A percentile compares a stretch with the other conserved stretches of the same genome.
Conservation (phyloP, 1,140 invertebrate species). For the Formica exsecta region DNA sequence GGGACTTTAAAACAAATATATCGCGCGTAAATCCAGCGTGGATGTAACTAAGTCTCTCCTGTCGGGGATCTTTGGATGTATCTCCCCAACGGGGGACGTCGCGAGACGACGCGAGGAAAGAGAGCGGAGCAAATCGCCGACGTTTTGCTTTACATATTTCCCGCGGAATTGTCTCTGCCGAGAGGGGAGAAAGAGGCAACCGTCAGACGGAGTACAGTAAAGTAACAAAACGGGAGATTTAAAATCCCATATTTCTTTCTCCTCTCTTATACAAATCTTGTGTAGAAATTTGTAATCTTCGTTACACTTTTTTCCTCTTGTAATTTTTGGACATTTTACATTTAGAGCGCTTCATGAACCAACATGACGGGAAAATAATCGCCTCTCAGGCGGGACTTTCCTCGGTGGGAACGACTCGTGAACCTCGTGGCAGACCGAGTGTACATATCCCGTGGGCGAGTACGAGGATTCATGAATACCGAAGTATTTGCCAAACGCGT, state of each 20-base stretch:
- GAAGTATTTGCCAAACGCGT: slow-evolving; percentile 83
- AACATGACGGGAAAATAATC: neutral
- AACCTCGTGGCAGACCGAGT: slow-evolving; percentile 64
- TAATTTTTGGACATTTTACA: slow-evolving; percentile 18
- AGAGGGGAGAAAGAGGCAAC: slow-evolving; percentile 34
- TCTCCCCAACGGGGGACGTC: slow-evolving; percentile 34
- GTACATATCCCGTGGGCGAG: slow-evolving; percentile 77
- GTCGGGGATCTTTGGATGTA: slow-evolving; percentile 41
- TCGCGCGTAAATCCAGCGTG: slow-evolving; percentile 85
- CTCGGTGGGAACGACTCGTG: neutral
- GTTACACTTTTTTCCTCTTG: neutral
- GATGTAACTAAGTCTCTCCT: slow-evolving; percentile 74
- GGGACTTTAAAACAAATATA: slow-evolving; percentile 87
- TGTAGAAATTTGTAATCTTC: neutral
- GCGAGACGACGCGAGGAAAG: slow-evolving; percentile 47
- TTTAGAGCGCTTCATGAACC: neutral
- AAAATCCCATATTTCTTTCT: slow-evolving; percentile 57
- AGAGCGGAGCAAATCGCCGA: slow-evolving; percentile 82
- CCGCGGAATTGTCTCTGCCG: slow-evolving; percentile 69
- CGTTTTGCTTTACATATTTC: slow-evolving; percentile 85
- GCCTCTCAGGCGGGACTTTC: neutral
- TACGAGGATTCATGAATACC: slow-evolving; percentile 84
- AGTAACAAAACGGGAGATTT: slow-evolving; percentile 36
- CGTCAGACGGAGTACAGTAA: neutral
- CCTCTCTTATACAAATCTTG: neutral